Conservation (phyloP, 2,888 invertebrate species). For the Stenodema calcarata region DNA sequence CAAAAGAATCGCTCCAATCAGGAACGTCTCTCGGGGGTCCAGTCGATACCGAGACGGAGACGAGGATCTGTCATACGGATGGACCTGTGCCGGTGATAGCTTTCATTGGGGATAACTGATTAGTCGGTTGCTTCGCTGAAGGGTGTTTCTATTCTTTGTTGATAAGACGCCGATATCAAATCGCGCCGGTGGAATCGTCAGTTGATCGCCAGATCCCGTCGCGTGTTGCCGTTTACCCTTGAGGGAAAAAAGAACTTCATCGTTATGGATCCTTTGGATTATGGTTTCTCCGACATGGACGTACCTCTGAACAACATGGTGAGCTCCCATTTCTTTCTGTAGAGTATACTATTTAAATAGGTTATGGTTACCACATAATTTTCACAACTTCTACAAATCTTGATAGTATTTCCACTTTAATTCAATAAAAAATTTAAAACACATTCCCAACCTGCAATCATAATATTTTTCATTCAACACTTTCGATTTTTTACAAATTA, state of each 20-base stretch:
- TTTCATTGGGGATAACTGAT: not conserved
- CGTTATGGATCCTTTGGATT: not conserved
- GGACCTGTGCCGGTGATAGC: not conserved
- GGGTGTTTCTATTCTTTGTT: not conserved
- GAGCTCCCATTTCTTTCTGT: not conserved
- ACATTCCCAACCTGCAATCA: too few relatives aligned
- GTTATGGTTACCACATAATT: too few relatives aligned
- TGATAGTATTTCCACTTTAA: too few relatives aligned
- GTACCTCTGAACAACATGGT: slow-evolving; percentile 10
- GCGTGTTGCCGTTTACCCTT: not conserved
- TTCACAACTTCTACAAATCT: too few relatives aligned
- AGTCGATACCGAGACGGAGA: not conserved
- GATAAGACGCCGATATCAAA: not conserved
- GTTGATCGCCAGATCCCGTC: not conserved
- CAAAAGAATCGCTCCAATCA: not conserved
- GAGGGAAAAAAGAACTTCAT: not conserved
- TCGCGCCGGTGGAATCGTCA: not conserved
- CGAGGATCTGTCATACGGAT: not conserved
- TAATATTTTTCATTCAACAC: too few relatives aligned
- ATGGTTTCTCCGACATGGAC: not conserved
- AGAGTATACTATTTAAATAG: not conserved
- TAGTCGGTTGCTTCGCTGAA: not conserved
- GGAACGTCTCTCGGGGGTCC: not conserved
- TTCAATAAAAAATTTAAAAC: too few relatives aligned
- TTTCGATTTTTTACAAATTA: too few relatives aligned